A percentile compares a stretch with the other conserved stretches of the same genome.
These are phyloP conservation scores for Drosophila emarginata DNA, from an alignment of 2,888 invertebrate species.

Conservation along the genomic window DNA sequence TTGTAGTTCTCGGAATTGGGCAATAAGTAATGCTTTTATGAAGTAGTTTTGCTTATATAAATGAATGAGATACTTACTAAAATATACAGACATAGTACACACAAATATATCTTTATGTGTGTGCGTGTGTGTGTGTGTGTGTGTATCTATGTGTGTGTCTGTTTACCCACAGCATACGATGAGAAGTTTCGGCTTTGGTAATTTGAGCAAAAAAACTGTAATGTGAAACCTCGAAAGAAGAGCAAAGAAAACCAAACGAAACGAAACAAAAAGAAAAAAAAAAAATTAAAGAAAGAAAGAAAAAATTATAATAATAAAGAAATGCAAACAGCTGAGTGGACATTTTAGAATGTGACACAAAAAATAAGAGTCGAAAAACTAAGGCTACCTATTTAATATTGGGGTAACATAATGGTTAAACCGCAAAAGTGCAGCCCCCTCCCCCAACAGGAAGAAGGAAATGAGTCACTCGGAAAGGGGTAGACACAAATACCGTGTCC, in stretches of 20 bases:
- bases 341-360: constrained; percentile 41
- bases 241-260: neutral
- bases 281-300: neutral
- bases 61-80: constrained; percentile 8
- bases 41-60: constrained; percentile 34
- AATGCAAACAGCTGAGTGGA: constrained; percentile 70
- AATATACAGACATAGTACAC: constrained; percentile 1
- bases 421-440: constrained; percentile 65
- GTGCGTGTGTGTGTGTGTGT: constrained; percentile 20
- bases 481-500: constrained; percentile 11
- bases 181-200: constrained; percentile 52
- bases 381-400: constrained; percentile 18
- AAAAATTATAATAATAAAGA: constrained; percentile 8
- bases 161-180: constrained; percentile 19
- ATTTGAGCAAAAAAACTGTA: constrained; percentile 51
- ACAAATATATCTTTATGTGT: neutral
- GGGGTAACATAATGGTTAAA: constrained; percentile 29
- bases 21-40: constrained; percentile 68
- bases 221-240: constrained; percentile 34
- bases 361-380: neutral
- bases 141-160: constrained; percentile 16
- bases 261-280: neutral
- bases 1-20: constrained; percentile 64
- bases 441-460: constrained; percentile 52
- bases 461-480: constrained; percentile 50